phyloP scores from a whole-genome alignment of 2,888 invertebrate species.

The Cylindroiulus punctatus region DNA sequence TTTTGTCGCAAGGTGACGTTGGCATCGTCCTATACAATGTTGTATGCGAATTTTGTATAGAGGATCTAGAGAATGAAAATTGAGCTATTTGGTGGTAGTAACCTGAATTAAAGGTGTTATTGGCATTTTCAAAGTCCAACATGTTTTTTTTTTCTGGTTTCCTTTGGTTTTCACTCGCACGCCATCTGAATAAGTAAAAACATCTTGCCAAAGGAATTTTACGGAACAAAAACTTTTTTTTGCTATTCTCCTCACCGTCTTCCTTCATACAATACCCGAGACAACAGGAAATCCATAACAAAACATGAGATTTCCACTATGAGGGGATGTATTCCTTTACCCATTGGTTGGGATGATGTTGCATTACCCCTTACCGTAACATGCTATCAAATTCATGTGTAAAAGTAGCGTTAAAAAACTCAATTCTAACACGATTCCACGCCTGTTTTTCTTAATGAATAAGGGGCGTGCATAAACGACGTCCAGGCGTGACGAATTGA shows the following conservation, averaged over 20 bases:
- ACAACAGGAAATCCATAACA: constrained; percentile 15
- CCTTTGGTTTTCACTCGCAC: background rate
- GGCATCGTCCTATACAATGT: background rate
- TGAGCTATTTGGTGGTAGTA: background rate
- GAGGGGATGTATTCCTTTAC: background rate
- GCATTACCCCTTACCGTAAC: background rate
- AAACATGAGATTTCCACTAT: background rate
- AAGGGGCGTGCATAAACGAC: too few relatives aligned
- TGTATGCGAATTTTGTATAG: background rate
- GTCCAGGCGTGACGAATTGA: too few relatives aligned
- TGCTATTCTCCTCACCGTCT: background rate
- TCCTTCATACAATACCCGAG: constrained; percentile 19
- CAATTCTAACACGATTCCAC: too few relatives aligned
- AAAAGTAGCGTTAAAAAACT: background rate
- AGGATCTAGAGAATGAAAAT: background rate
- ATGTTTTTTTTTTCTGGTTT: background rate
- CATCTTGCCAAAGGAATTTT: constrained; percentile 37
- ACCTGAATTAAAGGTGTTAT: constrained; percentile 8
- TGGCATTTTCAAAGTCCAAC: constrained; percentile 29
- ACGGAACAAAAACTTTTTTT: constrained; percentile 9
- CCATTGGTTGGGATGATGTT: background rate
- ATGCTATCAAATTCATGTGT: background rate
- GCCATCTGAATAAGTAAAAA: constrained; percentile 19
- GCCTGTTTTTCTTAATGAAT: background rate
- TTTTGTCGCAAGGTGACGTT: background rate